Base-by-base conservation (phyloP, 1,140 invertebrate species). In the Scaptomyza graminum region DNA sequence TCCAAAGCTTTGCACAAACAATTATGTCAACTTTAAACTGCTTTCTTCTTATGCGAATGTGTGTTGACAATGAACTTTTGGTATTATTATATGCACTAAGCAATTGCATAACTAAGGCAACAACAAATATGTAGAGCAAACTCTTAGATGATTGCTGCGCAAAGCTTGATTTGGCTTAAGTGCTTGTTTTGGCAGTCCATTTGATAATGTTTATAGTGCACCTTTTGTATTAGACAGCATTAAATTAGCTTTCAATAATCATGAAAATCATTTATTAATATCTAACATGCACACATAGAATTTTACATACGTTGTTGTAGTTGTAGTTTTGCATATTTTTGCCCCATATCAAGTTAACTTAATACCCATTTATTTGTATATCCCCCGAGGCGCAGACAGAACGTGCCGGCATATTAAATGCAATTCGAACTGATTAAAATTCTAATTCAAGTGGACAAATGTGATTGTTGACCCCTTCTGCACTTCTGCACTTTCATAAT, bases 51-150 rank as follows among this genome's bases (percentile, higher is more conserved):
- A 31, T 41, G 28, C 5, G 15, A 31, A 11, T 16, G 11, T 22
- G 44, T 63, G 62, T 81, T 87, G 83, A 81, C 78, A 82, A 69
- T 76, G 61, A 72, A 76, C 78, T 85, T 87, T 78, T 67, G 69
- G 82, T 70, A 74, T 84, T 70, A 74, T 84, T 76, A 71, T 68
- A 67, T 72, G 79, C 80, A 73, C 79, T 87, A 66, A 78, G 60
- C 50, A 64, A 80, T 74, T 76, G 73, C 81, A 80, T 31, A 31
- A 5, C 7, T 5, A 22, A 22, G 18, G 18, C 18, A 22, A 22
- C 18, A 22, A 18, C 18, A 18, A 18, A 18, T 18, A 1, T 18
- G 18, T 18, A 3, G 1, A 22, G 18, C 18, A 22, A 71, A 69
- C 44, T 70, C 68, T n/a, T 64, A 68, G 68, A 62, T 76, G 49